Percentiles rank a stretch among this genome's conserved stretches.
phyloP scores from a whole-genome alignment of 2,113 vertebrate genomes.

The Cebus imitator region DNA sequence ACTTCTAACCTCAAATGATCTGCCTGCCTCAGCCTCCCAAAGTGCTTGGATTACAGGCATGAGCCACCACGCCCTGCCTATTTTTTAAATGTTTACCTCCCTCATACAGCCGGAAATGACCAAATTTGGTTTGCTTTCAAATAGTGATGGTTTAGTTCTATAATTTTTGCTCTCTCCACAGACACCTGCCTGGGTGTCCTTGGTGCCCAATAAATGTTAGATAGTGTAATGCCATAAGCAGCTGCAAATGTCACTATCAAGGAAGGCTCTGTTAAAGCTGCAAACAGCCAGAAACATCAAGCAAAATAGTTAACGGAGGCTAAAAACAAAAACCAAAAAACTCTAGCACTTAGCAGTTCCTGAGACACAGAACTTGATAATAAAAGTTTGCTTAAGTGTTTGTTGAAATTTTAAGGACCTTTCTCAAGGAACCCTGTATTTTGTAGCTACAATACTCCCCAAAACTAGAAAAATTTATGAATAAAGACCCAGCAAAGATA shows the following conservation, averaged over 20 bases:
- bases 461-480: conserved; percentile 42
- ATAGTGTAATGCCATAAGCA: background rate
- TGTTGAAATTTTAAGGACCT: conserved; percentile 4
- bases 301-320: conserved; percentile 31
- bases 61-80: too few species aligned
- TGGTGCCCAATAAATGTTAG: background rate
- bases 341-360: background rate
- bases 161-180: background rate
- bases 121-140: background rate
- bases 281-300: conserved; percentile 19
- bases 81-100: background rate
- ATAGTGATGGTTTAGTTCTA: background rate
- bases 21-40: too few species aligned
- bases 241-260: conserved; percentile 32
- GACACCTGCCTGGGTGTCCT: background rate
- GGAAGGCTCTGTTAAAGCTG: background rate
- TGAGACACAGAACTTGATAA: background rate
- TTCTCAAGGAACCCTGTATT: background rate
- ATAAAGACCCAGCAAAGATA: background rate
- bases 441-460: background rate
- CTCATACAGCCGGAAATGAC: background rate
- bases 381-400: background rate
- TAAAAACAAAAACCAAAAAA: background rate
- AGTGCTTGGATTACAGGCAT: too few species aligned
- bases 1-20: too few species aligned